phyloP scores from a whole-genome alignment of 2,888 invertebrate genomes.

The Hipparchia semele region DNA sequence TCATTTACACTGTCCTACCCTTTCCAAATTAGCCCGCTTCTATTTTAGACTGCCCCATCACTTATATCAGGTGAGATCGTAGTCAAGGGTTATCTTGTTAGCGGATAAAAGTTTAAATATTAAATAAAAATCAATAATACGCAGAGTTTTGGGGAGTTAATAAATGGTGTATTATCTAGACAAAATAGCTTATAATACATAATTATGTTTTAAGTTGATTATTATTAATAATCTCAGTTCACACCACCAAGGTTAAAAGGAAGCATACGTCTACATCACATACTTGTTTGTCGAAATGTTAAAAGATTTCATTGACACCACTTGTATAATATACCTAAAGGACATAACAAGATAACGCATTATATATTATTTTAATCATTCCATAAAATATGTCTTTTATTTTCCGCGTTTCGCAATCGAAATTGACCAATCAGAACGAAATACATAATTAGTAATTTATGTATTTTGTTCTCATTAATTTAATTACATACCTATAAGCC shows the following conservation, averaged over 20 bases:
- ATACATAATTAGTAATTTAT: too few species aligned
- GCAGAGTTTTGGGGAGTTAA: too few species aligned
- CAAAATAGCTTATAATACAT: background rate
- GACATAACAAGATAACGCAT: constrained; percentile 21
- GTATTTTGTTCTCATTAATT: too few species aligned
- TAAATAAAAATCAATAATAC: too few species aligned
- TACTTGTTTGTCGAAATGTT: constrained; percentile 38
- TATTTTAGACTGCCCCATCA: too few species aligned
- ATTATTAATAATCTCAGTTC: constrained; percentile 15
- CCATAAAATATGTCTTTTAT: background rate
- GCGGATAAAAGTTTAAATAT: too few species aligned
- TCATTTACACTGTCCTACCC: too few species aligned
- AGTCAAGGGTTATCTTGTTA: too few species aligned
- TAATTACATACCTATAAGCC: too few species aligned
- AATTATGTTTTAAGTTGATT: background rate
- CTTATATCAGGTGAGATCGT: too few species aligned
- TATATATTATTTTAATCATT: constrained; percentile 1
- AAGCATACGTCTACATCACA: constrained; percentile 31
- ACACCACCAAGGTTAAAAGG: constrained; percentile 31
- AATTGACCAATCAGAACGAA: too few species aligned
- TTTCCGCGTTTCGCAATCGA: background rate
- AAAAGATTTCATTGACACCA: constrained; percentile 41
- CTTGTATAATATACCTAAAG: constrained; percentile 29
- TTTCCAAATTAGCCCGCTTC: too few species aligned
- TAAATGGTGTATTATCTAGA: background rate